Evolutionary conservation across 2,113 vertebrate species (phyloP).

Genomic region (Columbina picui): DNA sequence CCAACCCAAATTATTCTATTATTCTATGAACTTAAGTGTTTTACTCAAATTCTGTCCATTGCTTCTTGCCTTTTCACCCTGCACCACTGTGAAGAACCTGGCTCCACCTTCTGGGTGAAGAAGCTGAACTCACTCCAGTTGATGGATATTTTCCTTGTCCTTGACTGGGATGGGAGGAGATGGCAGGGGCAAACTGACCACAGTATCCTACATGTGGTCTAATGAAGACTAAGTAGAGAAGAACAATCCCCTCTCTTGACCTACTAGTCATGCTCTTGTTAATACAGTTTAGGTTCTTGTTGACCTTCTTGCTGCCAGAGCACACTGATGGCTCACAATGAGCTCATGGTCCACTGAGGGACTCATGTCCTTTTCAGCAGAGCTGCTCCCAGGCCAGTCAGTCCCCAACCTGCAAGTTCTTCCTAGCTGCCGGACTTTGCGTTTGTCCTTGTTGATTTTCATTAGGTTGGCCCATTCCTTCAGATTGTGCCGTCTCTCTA

Average conservation of each 20-base stretch:
- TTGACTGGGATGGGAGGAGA: accelerated
- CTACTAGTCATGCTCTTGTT: not conserved
- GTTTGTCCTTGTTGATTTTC: not conserved
- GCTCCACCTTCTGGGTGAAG: not conserved
- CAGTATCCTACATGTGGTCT: not conserved
- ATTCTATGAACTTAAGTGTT: not conserved
- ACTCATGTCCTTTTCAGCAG: not conserved
- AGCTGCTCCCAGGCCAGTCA: not conserved
- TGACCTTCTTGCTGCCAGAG: not conserved
- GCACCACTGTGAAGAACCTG: not conserved
- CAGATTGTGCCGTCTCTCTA: not conserved
- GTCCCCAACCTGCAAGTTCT: not conserved
- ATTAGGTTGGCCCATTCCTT: not conserved
- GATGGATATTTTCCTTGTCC: not conserved
- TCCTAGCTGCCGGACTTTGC: not conserved
- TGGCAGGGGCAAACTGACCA: not conserved
- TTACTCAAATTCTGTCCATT: not conserved
- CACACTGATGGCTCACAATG: not conserved
- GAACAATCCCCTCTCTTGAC: not conserved
- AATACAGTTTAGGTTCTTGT: not conserved
- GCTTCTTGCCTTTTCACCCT: not conserved
- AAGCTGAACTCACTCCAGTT: not conserved
- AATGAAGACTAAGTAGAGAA: not conserved
- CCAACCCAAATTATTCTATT: no score
- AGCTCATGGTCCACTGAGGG: accelerated